Evolutionary conservation across 2,113 vertebrate genomes (phyloP).

Genomic region (Odocoileus virginianus): DNA sequence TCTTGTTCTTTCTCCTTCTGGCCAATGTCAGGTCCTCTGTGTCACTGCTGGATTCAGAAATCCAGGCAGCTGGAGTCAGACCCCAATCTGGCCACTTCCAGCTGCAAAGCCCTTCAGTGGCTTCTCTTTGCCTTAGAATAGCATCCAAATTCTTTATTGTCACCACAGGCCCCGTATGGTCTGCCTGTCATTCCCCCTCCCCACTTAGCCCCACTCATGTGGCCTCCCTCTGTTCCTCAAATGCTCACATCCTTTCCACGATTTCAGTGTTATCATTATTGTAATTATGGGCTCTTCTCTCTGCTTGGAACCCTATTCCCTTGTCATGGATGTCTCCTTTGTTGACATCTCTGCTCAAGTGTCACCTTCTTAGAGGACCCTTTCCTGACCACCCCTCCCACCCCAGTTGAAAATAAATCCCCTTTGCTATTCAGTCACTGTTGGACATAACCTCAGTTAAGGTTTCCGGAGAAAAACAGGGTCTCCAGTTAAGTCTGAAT

Average conservation of each 20-base stretch:
- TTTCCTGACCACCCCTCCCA: not conserved
- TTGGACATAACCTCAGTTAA: not conserved
- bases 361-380: not conserved
- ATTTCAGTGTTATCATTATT: not conserved
- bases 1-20: not conserved
- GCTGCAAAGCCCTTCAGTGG: not conserved
- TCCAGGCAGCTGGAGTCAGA: not conserved
- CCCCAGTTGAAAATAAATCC: not conserved
- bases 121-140: not conserved
- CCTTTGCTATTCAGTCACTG: not conserved
- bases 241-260: fast-evolving
- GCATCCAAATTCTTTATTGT: not conserved
- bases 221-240: not conserved
- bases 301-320: not conserved
- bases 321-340: not conserved
- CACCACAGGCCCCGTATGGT: not conserved
- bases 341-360: not conserved
- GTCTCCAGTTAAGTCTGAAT: not conserved
- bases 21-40: not conserved
- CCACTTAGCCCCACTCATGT: not conserved
- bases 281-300: not conserved
- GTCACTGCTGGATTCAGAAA: not conserved
- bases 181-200: not conserved
- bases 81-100: not conserved
- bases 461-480: not conserved